These are phyloP conservation scores for Homarus americanus DNA, from an alignment of 1,140 invertebrate species.

Conservation along the genomic window DNA sequence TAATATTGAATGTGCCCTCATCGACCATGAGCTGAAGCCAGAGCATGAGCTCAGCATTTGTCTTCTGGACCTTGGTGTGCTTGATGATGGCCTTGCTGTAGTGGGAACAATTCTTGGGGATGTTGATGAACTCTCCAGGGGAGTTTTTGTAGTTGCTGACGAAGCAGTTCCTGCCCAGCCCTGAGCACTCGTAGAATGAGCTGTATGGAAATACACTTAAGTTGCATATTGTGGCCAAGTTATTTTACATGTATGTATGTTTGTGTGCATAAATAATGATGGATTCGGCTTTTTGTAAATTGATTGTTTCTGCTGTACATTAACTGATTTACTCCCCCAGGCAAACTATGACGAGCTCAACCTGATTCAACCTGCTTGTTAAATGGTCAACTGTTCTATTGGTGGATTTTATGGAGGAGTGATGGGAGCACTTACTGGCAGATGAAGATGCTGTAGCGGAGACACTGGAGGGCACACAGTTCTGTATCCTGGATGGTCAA, in stretches of 20 bases:
- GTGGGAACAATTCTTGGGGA: slow-evolving; percentile 22
- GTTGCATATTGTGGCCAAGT: too few species aligned
- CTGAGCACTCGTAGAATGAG: slow-evolving; percentile 50
- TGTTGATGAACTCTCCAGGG: background rate
- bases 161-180: slow-evolving; percentile 25
- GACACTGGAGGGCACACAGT: slow-evolving; percentile 22
- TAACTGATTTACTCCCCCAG: too few species aligned
- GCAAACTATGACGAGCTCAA: too few species aligned
- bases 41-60: slow-evolving; percentile 2
- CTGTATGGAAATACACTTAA: too few species aligned
- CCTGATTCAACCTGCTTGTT: too few species aligned
- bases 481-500: background rate
- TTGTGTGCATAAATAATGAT: too few species aligned
- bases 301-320: too few species aligned
- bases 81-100: slow-evolving; percentile 19
- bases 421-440: slow-evolving; percentile 42
- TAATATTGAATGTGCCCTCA: background rate
- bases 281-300: too few species aligned
- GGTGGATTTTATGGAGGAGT: too few species aligned
- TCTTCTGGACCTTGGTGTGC: slow-evolving; percentile 15
- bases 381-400: too few species aligned
- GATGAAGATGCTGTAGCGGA: slow-evolving; percentile 2
- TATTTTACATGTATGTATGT: too few species aligned
- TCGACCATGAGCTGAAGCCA: background rate
- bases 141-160: slow-evolving; percentile 57